Conservation (phyloP, 2,797 vertebrate species). For the Anolis apletophallus region DNA sequence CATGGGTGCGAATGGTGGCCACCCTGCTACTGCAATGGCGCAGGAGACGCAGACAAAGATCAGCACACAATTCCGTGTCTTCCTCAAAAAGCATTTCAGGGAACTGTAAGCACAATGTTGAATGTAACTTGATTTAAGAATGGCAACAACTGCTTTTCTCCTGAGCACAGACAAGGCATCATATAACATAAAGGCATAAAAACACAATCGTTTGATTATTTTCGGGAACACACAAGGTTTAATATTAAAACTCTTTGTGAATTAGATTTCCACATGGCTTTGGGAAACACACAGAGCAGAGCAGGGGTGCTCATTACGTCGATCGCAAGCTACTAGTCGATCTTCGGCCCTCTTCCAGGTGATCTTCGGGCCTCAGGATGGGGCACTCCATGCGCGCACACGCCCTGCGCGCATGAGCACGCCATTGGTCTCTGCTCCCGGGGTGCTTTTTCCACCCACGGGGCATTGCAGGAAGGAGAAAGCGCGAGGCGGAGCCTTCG, state of each 20-base stretch:
- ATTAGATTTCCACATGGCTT: not conserved
- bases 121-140: not conserved
- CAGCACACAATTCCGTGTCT: conserved; percentile 92
- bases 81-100: conserved; percentile 95
- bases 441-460: too few relatives aligned
- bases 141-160: not conserved
- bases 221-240: not conserved
- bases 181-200: not conserved
- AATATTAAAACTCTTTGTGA: not conserved
- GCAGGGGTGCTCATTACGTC: too few relatives aligned
- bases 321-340: too few relatives aligned
- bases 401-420: too few relatives aligned
- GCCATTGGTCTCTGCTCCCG: too few relatives aligned
- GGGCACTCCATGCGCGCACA: too few relatives aligned
- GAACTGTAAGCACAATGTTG: conserved; percentile 76
- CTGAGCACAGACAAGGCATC: not conserved
- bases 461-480: too few relatives aligned
- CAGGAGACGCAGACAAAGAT: conserved; percentile 89
- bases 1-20: conserved; percentile 84
- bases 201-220: too few relatives aligned
- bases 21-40: conserved; percentile 91
- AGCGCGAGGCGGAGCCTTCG: too few relatives aligned
- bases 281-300: not conserved
- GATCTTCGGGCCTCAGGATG: too few relatives aligned
- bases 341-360: too few relatives aligned